Evolutionary conservation across 2,888 invertebrate genomes (phyloP), one percentile per base, ranked within the genome.

Genomic region (Melipona bicolor): DNA sequence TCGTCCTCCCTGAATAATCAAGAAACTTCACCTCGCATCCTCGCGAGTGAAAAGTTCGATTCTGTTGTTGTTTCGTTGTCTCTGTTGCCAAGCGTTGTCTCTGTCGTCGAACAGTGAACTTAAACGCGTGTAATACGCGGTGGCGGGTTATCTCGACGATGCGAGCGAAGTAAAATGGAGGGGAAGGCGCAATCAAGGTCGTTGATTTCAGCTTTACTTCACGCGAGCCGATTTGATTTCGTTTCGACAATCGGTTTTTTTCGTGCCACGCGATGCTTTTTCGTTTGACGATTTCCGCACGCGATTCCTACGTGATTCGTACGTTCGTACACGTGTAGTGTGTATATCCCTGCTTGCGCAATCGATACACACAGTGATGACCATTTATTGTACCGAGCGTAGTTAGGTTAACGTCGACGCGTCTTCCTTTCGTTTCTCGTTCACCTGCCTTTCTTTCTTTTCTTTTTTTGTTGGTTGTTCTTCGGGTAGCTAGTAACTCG

Each of bases 291-390:
- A 79, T 84, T 61, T 85, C 85, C 85, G 75, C 85, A 77, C 81
- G 77, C 70, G 84, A 76, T 43, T 9, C 32, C 76, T 13, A 43
- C 36, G 59, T 70, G 67, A 78, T 65, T 82, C 62, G 32, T 11
- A 36, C 56, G 24, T 59, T 67, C 62, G 50, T 68, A 75, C 79
- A 83, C 79, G 84, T 43, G 43, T 43, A 43, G 43, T 9, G 43
- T 85, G 81, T 76, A 75, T 81, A 71, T 76, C 64, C 64, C 54
- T 64, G 49, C 27, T 78, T 61, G 43, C 68, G 59, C 72, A 75
- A 85, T 85, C 85, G 68, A 85, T 85, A 81, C 72, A 81, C 72
- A 59, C 62, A 32, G 79, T 59, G 71, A 75, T 80, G 71, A 50
- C 70, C 59, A 85, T 85, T 85, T 74, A 67, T 9, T 43, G 9